These are phyloP conservation scores for Actinopyga echinites DNA, from an alignment of 53 echinoderm and acorn worm species.

Conservation along the genomic window DNA sequence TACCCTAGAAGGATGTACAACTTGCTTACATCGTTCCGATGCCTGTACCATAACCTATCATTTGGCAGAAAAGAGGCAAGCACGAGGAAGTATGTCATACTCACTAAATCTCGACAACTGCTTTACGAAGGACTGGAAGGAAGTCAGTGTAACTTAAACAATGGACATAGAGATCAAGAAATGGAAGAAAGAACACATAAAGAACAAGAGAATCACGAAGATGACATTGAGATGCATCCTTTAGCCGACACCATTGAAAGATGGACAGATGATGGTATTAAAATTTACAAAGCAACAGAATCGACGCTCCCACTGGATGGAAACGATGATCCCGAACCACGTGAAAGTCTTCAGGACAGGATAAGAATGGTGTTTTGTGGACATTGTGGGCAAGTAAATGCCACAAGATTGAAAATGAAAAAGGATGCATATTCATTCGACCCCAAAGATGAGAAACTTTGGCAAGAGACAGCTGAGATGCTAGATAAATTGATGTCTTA, in stretches of 20 bases:
- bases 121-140: not conserved
- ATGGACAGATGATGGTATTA: slow-evolving; percentile 20
- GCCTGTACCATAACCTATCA: not conserved
- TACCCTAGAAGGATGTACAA: slow-evolving; percentile 28
- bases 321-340: not conserved
- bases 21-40: slow-evolving; percentile 1
- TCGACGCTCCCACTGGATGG: not conserved
- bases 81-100: not conserved
- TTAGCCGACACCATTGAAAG: not conserved
- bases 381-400: slow-evolving; percentile 26
- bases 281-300: slow-evolving; percentile 13
- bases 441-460: slow-evolving; percentile 14
- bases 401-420: slow-evolving; percentile 1
- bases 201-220: too few relatives aligned
- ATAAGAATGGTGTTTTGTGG: slow-evolving; percentile 16
- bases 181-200: too few relatives aligned
- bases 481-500: slow-evolving; percentile 34
- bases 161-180: too few relatives aligned
- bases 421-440: not conserved
- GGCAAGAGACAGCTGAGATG: slow-evolving; percentile 13
- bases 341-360: not conserved
- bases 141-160: too few relatives aligned
- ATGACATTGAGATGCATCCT: too few relatives aligned
- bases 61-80: slow-evolving; percentile 20
- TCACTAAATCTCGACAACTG: slow-evolving; percentile 3